phyloP scores from a whole-genome alignment of 2,113 vertebrate genomes.

The Dasyprocta punctata region DNA sequence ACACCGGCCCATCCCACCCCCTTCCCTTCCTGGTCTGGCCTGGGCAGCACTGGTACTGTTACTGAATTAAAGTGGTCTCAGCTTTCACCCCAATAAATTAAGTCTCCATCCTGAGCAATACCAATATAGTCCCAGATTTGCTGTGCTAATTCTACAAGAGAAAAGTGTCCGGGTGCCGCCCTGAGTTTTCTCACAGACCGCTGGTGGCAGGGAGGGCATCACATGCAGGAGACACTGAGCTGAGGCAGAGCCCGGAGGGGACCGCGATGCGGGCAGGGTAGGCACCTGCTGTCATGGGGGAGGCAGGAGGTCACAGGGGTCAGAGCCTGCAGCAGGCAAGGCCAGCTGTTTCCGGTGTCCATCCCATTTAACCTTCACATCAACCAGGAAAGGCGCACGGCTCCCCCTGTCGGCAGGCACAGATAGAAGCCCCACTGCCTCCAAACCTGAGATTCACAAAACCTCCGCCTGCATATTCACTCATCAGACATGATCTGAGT shows the following conservation, averaged over 20 bases:
- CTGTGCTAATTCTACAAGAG: accelerated
- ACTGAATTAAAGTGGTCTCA: no score
- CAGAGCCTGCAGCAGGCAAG: neutral
- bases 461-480: accelerated
- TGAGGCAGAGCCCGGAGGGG: accelerated
- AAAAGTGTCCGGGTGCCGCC: accelerated
- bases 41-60: accelerated
- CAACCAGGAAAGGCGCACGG: accelerated
- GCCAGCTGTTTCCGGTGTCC: neutral
- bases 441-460: accelerated
- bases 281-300: accelerated
- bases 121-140: accelerated
- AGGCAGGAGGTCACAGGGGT: neutral
- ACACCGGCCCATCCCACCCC: accelerated
- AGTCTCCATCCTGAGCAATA: neutral
- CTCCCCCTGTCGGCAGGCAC: accelerated
- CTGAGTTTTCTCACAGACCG: accelerated
- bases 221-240: accelerated
- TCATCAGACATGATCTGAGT: neutral
- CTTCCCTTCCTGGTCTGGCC: neutral
- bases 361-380: neutral
- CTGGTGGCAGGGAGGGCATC: neutral
- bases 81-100: neutral
- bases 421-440: accelerated
- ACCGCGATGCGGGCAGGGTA: accelerated